These are phyloP conservation scores for Heterodera filipjevi DNA, from an alignment of 2,888 invertebrate species.

Conservation along the genomic window DNA sequence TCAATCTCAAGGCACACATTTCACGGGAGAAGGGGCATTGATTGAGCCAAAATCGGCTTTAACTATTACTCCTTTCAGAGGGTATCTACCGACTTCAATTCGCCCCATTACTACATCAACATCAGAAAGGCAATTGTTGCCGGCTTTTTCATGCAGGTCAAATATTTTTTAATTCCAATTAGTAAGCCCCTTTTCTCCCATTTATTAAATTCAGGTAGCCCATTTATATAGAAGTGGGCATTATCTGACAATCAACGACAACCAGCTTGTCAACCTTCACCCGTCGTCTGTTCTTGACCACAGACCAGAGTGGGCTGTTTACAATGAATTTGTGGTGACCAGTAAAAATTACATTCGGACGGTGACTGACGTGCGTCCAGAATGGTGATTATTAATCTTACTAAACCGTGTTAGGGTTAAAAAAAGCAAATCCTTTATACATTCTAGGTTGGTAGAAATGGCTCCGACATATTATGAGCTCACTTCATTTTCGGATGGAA, in stretches of 20 bases:
- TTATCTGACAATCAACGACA: constrained; percentile 95
- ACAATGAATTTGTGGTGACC: constrained; percentile 98
- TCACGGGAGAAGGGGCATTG: too few species aligned
- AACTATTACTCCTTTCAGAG: constrained; percentile 28
- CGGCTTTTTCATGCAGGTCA: constrained; percentile 98
- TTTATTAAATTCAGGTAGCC: constrained; percentile 73
- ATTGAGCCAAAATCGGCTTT: background rate
- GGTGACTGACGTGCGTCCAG: constrained; percentile 93
- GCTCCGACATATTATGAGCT: constrained; percentile 84
- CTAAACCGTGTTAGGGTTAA: too few species aligned
- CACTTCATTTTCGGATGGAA: constrained; percentile 88
- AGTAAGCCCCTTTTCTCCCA: too few species aligned
- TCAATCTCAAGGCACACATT: constrained; percentile 42
- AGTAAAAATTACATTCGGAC: constrained; percentile 99
- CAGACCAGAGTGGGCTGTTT: constrained; percentile 99
- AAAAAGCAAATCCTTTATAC: too few species aligned
- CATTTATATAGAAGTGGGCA: constrained; percentile 96
- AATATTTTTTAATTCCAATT: too few species aligned
- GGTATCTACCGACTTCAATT: constrained; percentile 93
- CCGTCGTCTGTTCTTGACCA: constrained; percentile 98
- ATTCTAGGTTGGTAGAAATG: constrained; percentile 15
- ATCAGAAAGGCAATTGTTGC: constrained; percentile 96
- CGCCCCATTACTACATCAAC: constrained; percentile 95
- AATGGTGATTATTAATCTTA: too few species aligned
- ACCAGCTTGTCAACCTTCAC: constrained; percentile 97